A percentile compares a stretch with the other conserved stretches of the same genome.
Evolutionary conservation across 1,140 invertebrate genomes (phyloP).

Genomic region (Diabrotica undecimpunctata): DNA sequence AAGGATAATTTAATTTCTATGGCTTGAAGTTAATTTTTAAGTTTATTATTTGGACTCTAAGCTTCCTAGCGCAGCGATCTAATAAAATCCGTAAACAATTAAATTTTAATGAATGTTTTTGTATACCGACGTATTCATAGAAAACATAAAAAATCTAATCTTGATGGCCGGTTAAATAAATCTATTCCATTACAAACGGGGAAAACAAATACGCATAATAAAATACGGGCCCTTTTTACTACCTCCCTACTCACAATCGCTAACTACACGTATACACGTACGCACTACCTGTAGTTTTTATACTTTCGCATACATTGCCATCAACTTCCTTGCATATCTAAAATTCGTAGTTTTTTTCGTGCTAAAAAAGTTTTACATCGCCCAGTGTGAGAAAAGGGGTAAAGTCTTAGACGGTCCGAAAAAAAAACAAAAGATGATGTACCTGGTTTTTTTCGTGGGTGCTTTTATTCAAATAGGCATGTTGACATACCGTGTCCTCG

Average conservation of each 20-base stretch:
- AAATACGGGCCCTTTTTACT: neutral
- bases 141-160: neutral
- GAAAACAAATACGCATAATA: neutral
- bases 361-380: slow-evolving; percentile 28
- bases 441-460: slow-evolving; percentile 43
- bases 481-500: slow-evolving; percentile 43
- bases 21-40: too few relatives aligned
- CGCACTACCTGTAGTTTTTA: slow-evolving; percentile 22
- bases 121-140: too few relatives aligned
- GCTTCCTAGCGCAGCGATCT: too few relatives aligned
- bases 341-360: slow-evolving; percentile 34
- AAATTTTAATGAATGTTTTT: too few relatives aligned
- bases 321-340: slow-evolving; percentile 33
- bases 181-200: neutral
- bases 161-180: neutral
- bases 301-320: slow-evolving; percentile 16
- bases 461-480: slow-evolving; percentile 40
- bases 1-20: too few relatives aligned
- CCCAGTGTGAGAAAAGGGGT: slow-evolving; percentile 40
- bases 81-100: too few relatives aligned
- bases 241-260: too few relatives aligned
- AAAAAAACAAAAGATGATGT: slow-evolving; percentile 36
- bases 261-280: too few relatives aligned
- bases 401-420: slow-evolving; percentile 28
- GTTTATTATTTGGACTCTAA: too few relatives aligned